Base-by-base conservation (phyloP, 2,797 vertebrate genomes). In the Rhinatrema bivittatum region DNA sequence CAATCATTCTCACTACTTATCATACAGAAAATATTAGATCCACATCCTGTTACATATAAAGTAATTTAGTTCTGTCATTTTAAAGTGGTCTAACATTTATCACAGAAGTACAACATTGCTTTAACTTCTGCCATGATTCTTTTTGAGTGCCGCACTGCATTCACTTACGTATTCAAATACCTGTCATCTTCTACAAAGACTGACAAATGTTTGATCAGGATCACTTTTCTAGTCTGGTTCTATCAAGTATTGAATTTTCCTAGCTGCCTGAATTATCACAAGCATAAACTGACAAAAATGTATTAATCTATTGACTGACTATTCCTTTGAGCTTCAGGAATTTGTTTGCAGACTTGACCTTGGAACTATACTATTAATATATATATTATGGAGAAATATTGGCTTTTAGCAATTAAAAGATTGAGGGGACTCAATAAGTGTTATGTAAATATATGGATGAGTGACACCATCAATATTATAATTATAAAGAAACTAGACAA, bases 221-320 rank as follows among this genome's bases (percentile, higher is more conserved):
- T 76, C 76, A 59, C 68, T 53, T 72, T 73, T 70, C 58, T 69
- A 39, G 14, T 33, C 39, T 64, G 3, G 13, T 36, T 36, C 50
- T 62, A 46, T 29, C 40, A 32, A 44, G 16, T 42, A 49, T 25
- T 71, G 46, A 78, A 70, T 78, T 76, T 72, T 60, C 44, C 50
- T 70, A 51, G 49, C 52, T 79, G 75, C 70, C 82, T 79, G 70
- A 79, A 69, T 75, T 77, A 76, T 68, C 58, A 50, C 68, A 78
- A 79, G 69, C 76, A 74, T 78, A 64, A 81, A 76, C 70, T 85
- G 79, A 82, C 72, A 81, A 76, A n/a, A 85, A 79, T 72, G 53
- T 76, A 64, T 84, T 82, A 70, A 74, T 79, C 72, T 82, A 50
- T 62, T 74, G 64, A 71, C 60, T 81, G 49, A 47, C 39, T 34